Evolutionary conservation across 2,113 vertebrate species (phyloP), one percentile per base, ranked within the genome.

Genomic region (Corvus moneduloides): DNA sequence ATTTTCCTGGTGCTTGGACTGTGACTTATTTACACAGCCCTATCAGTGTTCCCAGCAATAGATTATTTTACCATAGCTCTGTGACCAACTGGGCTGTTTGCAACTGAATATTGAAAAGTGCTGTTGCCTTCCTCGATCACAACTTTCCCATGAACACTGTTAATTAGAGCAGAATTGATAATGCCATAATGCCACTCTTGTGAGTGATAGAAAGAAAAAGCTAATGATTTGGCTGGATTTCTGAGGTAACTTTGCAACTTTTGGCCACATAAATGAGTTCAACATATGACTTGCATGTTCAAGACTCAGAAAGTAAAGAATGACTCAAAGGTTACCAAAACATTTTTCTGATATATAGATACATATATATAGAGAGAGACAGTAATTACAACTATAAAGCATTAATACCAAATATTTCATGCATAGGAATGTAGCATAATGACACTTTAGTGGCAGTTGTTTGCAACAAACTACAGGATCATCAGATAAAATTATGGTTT

Each of bases 321-420:
- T 24, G 26, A n/a, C 51, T 66, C 58, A 67, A 5, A 0, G 1
- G 19, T 56, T 49, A 28, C 21, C 10, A 30, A 43, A 18, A 6
- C 1, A 9, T n/a, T 49, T 28, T 28, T 74, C 55, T 46, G 32
- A 44, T 17, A 22, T 33, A 37, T 2, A 54, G 1, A 44, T 9
- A 58, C 5, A 8, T 8, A 23, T 1, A 43, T 24, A 49, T 24
- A 48, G 10, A 61, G 5, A 22, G 13, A 72, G 3, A 61, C 0
- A 74, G 17, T 16, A 33, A 44, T 26, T 43, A 12, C 30, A 77
- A 4, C 28, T 9, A 14, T 15, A 26, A 16, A 9, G 22, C 20
- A 37, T 16, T 64, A 28, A 22, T 9, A 55, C 3, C 20, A 76
- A 37, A 44, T 35, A 43, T 14, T 68, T 44, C 13, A 51, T 49